Base-by-base conservation (phyloP, 2,797 vertebrate species). In the Antennarius maculatus region DNA sequence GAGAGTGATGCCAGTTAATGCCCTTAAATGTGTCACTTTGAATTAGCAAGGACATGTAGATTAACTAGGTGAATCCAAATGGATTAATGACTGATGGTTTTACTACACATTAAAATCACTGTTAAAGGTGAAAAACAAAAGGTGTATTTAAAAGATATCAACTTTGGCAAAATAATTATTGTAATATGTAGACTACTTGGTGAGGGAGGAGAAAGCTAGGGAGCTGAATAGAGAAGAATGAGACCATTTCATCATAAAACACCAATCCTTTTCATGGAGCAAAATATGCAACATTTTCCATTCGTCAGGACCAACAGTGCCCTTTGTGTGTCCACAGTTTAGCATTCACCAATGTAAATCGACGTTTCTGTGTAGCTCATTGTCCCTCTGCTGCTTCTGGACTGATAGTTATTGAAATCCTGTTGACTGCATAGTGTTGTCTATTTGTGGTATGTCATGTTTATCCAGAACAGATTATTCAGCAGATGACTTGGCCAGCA, bases 251-350 rank as follows among this genome's bases (percentile, higher is more conserved):
- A 63, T 79, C 54, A 27, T 61, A 48, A 65, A 52, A 79, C 47
- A 39, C 76, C 49, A 6, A 71, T 72, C 27, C 61, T 61, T 77
- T 86, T 23, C 12, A 69, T 78, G 61, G 70, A 63, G 80, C 69
- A 71, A 84, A 86, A 84, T 78, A 79, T 87, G 78, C 73, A 71
- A 73, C 79, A 82, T 84, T 84, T 84, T 76, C 81, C 78, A 77
- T 79, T 84, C 80, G 79, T 58, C 15, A 6, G 17, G 51, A 70
- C 81, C 79, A 82, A 77, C 72, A 61, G 79, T 39, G 77, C 10
- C 66, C 84, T 90, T 89, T 92, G 87, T 93, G 77, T 77, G 60
- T 66, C 59, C 63, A 75, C 85, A 77, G 84, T 86, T 79, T 83
- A 74, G 68, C 51, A 81, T 89, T 90, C 84, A 86, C 43, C 66